phyloP scores from a whole-genome alignment of 2,888 invertebrate species.

The Lochmaea crataegi region DNA sequence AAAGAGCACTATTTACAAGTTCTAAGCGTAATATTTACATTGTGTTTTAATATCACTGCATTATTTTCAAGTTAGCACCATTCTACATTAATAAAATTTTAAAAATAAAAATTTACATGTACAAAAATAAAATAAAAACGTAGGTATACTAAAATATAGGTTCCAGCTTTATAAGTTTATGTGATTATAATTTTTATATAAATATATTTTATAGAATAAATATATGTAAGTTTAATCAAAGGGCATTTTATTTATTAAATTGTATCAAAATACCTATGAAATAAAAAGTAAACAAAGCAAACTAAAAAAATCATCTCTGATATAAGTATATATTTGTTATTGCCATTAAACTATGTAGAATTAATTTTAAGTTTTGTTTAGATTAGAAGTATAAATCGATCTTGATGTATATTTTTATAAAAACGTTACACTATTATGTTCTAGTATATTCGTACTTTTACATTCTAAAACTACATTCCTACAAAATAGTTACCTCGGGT shows the following conservation, averaged over 20 bases:
- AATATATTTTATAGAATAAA: slow-evolving; percentile 33
- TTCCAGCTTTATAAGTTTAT: slow-evolving; percentile 27
- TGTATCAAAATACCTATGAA: background rate
- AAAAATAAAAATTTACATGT: slow-evolving; percentile 30
- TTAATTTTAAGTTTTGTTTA: slow-evolving; percentile 1
- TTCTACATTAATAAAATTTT: slow-evolving; percentile 32
- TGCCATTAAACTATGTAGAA: slow-evolving; percentile 1
- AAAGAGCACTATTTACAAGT: slow-evolving; percentile 34
- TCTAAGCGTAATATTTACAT: slow-evolving; percentile 34
- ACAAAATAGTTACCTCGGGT: background rate
- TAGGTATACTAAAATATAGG: slow-evolving; percentile 34
- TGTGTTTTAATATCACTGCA: slow-evolving; percentile 37
- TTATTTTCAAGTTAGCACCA: slow-evolving; percentile 33
- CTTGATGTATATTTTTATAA: no score
- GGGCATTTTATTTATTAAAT: background rate
- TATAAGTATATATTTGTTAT: background rate
- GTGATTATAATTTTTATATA: slow-evolving; percentile 25
- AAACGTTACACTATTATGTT: background rate
- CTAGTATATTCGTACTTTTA: background rate
- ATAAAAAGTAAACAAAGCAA: background rate
- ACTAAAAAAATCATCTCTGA: background rate
- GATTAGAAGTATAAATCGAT: background rate
- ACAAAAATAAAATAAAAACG: slow-evolving; percentile 33
- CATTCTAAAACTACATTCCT: background rate
- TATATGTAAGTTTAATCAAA: slow-evolving; percentile 13